A percentile compares a stretch with the other conserved stretches of the same genome.
These are phyloP conservation scores for Coracias cyanogaster DNA, from an alignment of 2,797 vertebrate species.

Conservation along the genomic window DNA sequence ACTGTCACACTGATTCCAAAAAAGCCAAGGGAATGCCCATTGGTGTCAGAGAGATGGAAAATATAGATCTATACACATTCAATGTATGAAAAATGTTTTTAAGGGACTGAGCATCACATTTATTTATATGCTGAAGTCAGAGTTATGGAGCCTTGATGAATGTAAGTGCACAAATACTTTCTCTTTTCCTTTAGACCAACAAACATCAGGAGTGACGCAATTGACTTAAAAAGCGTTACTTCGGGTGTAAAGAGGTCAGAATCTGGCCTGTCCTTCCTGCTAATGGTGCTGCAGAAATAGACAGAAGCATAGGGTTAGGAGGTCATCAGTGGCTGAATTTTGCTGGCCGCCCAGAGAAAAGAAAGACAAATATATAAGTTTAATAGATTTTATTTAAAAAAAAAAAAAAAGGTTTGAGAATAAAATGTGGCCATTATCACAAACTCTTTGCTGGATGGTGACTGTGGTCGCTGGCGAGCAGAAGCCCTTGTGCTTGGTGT, in stretches of 20 bases:
- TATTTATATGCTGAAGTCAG: not conserved
- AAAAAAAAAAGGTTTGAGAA: not conserved
- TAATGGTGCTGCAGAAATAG: constrained; percentile 53
- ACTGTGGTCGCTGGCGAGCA: not conserved
- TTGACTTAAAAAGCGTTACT: not conserved
- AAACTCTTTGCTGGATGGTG: not conserved
- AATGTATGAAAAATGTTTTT: not conserved
- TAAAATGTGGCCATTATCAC: not conserved
- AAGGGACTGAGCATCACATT: not conserved
- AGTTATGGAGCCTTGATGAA: not conserved
- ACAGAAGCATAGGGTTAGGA: constrained; percentile 11
- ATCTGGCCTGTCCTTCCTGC: constrained; percentile 41
- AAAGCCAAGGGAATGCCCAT: not conserved
- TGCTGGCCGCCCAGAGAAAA: not conserved
- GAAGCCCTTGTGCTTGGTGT: not conserved
- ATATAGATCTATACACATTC: not conserved
- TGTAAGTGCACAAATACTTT: not conserved
- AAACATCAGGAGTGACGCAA: not conserved
- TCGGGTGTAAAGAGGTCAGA: constrained; percentile 33
- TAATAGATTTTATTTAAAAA: not conserved
- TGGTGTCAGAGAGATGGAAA: not conserved
- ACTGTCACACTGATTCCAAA: not conserved
- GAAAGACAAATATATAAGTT: not conserved
- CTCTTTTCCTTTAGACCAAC: constrained; percentile 7
- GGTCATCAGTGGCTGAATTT: not conserved